phyloP scores from a whole-genome alignment of 2,797 vertebrate genomes.

The Cryptoprocta ferox region DNA sequence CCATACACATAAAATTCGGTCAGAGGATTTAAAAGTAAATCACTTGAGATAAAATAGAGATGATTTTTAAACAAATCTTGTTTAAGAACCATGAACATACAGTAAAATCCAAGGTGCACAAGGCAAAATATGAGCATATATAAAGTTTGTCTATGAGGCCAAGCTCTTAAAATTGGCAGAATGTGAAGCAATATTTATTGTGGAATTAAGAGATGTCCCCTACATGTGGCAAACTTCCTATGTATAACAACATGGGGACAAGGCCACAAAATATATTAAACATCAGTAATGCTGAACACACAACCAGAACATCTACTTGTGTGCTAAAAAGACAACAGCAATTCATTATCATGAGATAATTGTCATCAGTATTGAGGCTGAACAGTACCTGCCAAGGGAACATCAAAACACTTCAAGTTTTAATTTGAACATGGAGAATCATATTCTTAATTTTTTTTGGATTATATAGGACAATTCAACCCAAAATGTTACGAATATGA shows the following conservation, averaged over 20 bases:
- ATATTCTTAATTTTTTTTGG: not conserved
- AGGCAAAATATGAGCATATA: not conserved
- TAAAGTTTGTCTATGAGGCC: not conserved
- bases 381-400: not conserved
- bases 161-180: not conserved
- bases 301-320: not conserved
- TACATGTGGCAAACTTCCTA: not conserved
- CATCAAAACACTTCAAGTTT: not conserved
- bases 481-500: not conserved
- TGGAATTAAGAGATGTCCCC: not conserved
- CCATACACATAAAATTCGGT: not conserved
- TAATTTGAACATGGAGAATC: not conserved
- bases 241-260: not conserved
- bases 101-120: not conserved
- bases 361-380: not conserved
- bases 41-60: conserved; percentile 40
- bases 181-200: conserved; percentile 39
- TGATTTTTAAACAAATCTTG: conserved; percentile 51
- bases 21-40: conserved; percentile 46
- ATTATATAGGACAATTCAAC: not conserved
- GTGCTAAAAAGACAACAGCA: not conserved
- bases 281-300: not conserved
- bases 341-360: not conserved
- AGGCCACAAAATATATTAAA: not conserved
- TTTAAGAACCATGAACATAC: not conserved